Evolutionary conservation across 2,888 invertebrate species (phyloP), one percentile per base, ranked within the genome.

Genomic region (Fragum fragum): DNA sequence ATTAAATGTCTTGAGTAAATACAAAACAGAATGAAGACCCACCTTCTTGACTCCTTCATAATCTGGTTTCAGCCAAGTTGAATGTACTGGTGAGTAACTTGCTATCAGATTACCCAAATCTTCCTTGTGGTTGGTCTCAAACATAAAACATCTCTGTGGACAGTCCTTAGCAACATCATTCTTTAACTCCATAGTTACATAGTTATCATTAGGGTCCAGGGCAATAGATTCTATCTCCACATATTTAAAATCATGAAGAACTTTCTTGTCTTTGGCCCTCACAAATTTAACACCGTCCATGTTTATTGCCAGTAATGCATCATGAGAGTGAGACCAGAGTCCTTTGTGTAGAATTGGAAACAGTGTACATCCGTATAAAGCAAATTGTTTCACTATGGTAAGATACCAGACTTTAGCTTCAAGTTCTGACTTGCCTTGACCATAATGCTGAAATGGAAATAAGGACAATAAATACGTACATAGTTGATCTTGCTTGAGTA

Each of bases 331-430:
- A 6, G 97, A 97, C 98, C 98, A 98, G 92, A 98, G 98, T 18
- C 98, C 98, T 87, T 98, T 96, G 94, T 98, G 99, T 0, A 97
- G 97, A 81, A 98, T 98, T 16, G 97, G 97, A 95, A 97, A 98
- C 92, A 97, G 96, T 52, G 97, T 97, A 79, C 97, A 97, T 7
- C 98, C 98, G 88, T 97, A 98, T 0, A 99, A 95, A 0, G 98
- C 98, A 94, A 98, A 99, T 95, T 99, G 98, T 97, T 98, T 98
- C 6, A 99, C 98, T 92, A 98, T 98, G 0, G 98, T 98, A 83
- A 99, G 95, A 94, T 99, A 99, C 86, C 98, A 95, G 28, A 98
- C 98, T 95, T 98, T 98, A 23, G 98, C 98, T 0, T 98, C 98
- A 59, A 98, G 95, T 93, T 98, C 98, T 0, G 97, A 97, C 76